These are phyloP conservation scores for Sphinx pinastri DNA, from an alignment of 2,888 invertebrate species.

Conservation along the genomic window DNA sequence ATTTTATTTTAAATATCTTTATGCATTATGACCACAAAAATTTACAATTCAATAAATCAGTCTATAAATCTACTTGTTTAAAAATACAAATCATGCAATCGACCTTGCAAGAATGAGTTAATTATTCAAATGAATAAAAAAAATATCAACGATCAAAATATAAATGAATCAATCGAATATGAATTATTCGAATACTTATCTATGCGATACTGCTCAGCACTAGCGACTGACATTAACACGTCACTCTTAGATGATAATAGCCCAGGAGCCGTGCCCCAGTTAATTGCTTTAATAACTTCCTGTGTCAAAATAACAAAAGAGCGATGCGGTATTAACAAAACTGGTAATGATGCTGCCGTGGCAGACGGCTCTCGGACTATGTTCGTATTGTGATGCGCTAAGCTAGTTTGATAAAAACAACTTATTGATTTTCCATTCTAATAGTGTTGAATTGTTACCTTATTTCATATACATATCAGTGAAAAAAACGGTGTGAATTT, in stretches of 20 bases:
- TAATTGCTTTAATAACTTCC: constrained; percentile 85
- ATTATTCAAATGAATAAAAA: no score
- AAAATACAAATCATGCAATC: no score
- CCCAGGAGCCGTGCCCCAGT: constrained; percentile 78
- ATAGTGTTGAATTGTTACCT: no score
- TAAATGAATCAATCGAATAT: not conserved
- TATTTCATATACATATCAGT: no score
- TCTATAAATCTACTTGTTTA: no score
- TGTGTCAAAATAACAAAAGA: constrained; percentile 85
- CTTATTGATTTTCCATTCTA: not conserved
- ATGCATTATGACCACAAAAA: no score
- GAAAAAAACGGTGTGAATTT: no score
- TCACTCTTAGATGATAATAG: constrained; percentile 82
- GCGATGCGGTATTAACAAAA: constrained; percentile 75
- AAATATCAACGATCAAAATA: not conserved
- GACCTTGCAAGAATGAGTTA: no score
- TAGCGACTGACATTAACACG: constrained; percentile 78
- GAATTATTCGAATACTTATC: constrained; percentile 1
- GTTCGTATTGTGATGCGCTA: constrained; percentile 47
- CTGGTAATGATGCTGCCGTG: constrained; percentile 64
- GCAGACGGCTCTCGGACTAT: constrained; percentile 59
- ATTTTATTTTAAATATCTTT: no score
- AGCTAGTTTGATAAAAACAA: constrained; percentile 1
- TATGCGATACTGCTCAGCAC: constrained; percentile 52
- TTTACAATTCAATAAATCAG: no score